Evolutionary conservation across 2,888 invertebrate species (phyloP), one percentile per base, ranked within the genome.

Genomic region (Clitarchus hookeri): DNA sequence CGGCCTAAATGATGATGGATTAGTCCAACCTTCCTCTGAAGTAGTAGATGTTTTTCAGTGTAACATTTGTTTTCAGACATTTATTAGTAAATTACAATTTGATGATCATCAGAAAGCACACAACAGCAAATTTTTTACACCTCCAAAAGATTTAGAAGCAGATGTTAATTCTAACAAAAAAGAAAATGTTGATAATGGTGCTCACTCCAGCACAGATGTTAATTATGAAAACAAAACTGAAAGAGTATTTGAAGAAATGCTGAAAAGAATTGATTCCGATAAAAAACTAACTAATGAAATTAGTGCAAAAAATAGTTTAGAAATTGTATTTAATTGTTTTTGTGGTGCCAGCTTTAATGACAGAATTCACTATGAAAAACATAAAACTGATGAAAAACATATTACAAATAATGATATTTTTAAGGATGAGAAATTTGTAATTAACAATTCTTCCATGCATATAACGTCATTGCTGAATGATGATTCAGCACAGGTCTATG

Each of bases 21-120:
- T 54, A 85, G 23, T 44, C 11, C 82, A 85, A 27, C 25, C 83
- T n/a, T 44, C 23, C 4, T 25, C n/a, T 27, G 44, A 13, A 84
- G 83, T 25, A 48, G 84, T 44, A 44, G 85, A 65, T 65, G 65
- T n/a, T 65, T 65, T 65, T n/a, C 65, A 65, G 65, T 92, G 92
- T 89, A 91, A 91, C 88, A 90, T 91, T 85, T 92, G 92, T 89
- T 92, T 92, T 84, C 88, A 92, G 87, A 92, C 92, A 3, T 92
- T 92, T 88, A 91, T 92, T 26, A 92, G 92, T 88, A 91, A 92
- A 89, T 91, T 90, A 26, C 91, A 91, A 86, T 92, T 92, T 87
- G 91, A 91, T 87, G 92, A 92, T 86, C 92, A 92, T 87, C 91
- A 92, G 91, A 92, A 92, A 87, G 91, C 91, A 44, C 92, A 92